Conservation (phyloP, 2,797 vertebrate genomes). For the Lacerta bilineata region DNA sequence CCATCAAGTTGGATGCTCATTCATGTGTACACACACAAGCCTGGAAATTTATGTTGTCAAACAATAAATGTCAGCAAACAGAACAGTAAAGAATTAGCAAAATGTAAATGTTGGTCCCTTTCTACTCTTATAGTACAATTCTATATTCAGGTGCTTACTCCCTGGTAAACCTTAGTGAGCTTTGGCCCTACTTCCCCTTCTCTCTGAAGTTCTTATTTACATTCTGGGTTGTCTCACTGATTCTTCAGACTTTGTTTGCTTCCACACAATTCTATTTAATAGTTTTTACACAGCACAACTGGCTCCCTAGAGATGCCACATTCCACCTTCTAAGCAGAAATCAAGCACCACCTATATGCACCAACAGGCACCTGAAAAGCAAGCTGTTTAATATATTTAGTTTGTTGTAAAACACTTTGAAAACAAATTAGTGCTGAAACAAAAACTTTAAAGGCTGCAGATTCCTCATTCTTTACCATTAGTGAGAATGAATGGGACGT, state of each 20-base stretch:
- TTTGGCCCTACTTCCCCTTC: slow-evolving; percentile 51
- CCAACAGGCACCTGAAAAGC: slow-evolving; percentile 51
- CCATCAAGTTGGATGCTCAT: not conserved
- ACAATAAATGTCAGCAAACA: slow-evolving; percentile 29
- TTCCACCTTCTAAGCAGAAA: slow-evolving; percentile 58
- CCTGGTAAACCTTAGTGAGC: slow-evolving; percentile 31
- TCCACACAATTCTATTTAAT: slow-evolving; percentile 44
- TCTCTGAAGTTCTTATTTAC: slow-evolving; percentile 62
- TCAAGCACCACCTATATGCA: slow-evolving; percentile 53
- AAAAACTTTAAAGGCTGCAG: slow-evolving; percentile 68
- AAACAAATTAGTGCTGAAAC: slow-evolving; percentile 62
- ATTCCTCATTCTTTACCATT: slow-evolving; percentile 65
- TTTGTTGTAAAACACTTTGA: slow-evolving; percentile 64
- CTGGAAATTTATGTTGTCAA: slow-evolving; percentile 41
- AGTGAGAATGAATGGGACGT: slow-evolving; percentile 54
- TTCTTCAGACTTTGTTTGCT: slow-evolving; percentile 68
- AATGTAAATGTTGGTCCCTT: slow-evolving; percentile 10
- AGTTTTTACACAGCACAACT: slow-evolving; percentile 53
- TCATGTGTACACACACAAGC: not conserved
- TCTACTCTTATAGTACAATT: not conserved
- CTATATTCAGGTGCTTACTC: no score
- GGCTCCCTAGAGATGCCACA: slow-evolving; percentile 41
- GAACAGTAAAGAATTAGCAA: slow-evolving; percentile 48
- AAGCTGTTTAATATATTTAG: slow-evolving; percentile 59
- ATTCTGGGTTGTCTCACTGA: slow-evolving; percentile 55